Evolutionary conservation across 2,113 vertebrate genomes (phyloP), one percentile per base, ranked within the genome.

Genomic region (Mobula birostris): DNA sequence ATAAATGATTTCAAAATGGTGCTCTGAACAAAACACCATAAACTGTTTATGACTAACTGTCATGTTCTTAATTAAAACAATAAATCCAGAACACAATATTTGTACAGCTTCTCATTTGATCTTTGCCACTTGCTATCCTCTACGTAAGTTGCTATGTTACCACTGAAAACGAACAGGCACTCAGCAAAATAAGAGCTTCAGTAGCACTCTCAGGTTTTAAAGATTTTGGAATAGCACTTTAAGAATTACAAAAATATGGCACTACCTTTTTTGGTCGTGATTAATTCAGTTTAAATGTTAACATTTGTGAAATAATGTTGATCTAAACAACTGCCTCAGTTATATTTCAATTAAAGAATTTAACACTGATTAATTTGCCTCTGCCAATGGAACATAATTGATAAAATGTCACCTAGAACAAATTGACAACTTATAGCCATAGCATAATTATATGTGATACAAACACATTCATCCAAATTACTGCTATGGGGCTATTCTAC

Each of bases 1-100:
- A 97, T 97, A 97, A 97, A 97, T 97, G 97, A 97, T 97, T 97
- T 97, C 97, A 96, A 97, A 97, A 97, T 95, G 97, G 96, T 97
- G 97, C 96, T 96, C 96, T 96, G 97, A 97, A 97, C 97, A 97
- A 97, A 97, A 97, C 96, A 96, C 97, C 96, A 97, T 98, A 98
- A 98, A 98, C 97, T 97, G 96, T 98, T 97, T 98, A 98, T 98
- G 98, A 98, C 98, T 97, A 97, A 98, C 97, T 98, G 97, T 97
- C 97, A 97, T 95, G 94, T 96, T 97, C 97, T 98, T 98, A 98
- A 98, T 98, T 98, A 98, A 98, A 98, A 98, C 98, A 97, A 98
- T 98, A 98, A 98, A 98, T 98, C 97, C 97, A 97, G 95, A 94
- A 94, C 95, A 96, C 97, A 97, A 97, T 98, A 97, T 97, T 97